Base-by-base conservation (phyloP, 2,113 vertebrate species). In the Gracilinanus agilis region DNA sequence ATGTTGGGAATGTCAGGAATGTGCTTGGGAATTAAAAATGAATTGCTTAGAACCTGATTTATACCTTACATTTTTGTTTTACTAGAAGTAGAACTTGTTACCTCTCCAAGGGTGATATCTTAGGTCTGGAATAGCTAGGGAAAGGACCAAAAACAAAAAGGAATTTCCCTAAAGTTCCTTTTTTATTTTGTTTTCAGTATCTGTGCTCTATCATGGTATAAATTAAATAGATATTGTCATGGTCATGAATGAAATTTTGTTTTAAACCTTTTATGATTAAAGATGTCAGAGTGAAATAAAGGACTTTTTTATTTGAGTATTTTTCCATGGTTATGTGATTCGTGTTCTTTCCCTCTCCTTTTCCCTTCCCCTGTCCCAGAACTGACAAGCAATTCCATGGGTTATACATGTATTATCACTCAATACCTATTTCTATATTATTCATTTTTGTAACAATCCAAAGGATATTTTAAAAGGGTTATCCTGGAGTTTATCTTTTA, bases 141-240 rank as follows among this genome's bases (percentile, higher is more conserved):
- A 95, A 97, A 90, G 54, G 49, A 19, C 25, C 19, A 3, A 94
- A 44, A 67, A 90, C 16, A 29, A 29, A 13, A 29, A 53, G 90
- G 9, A 91, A 53, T 44, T 55, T 6, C 12, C 54, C 40, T 89
- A 27, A 16, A 44, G 89, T 91, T 83, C 40, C n/a, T 83, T 40
- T 83, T 83, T 40, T 83, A n/a, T 83, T 83, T 83, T 83, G 91
- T 49, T 90, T 95, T 95, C 94, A 91, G 40, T 58, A 88, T 55
- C 53, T 25, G 9, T 44, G n/a, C n/a, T 90, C 90, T 90, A 53
- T 92, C 55, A 93, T 93, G 54, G 90, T 92, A 0, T 91, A 95
- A 92, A 95, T 91, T 94, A 92, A 92, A 49, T 49, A 93, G 53
- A 49, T 88, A 92, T 89, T 24, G 61, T 67, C 53, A 93, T 88